Evolutionary conservation across 2,797 vertebrate species (phyloP), one percentile per base, ranked within the genome.

Genomic region (Sarcoramphus papa): DNA sequence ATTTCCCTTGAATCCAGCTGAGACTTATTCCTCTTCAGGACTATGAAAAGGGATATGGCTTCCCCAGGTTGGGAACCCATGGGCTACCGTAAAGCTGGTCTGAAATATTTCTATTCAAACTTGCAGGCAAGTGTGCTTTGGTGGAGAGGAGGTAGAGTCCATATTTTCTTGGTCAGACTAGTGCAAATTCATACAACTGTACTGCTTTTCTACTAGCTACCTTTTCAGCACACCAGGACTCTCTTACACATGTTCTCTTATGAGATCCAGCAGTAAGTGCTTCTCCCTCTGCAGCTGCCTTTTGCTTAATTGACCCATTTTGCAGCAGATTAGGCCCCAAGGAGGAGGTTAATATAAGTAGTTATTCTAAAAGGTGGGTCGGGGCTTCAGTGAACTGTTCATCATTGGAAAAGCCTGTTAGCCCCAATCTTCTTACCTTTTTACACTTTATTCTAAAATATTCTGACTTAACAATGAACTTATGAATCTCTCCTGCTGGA

Each of bases 241-340:
- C 60, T 62, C 48, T 43, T 28, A 7, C 48, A 28, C 31, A 6
- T 60, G 83, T 70, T 81, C 56, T 67, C 67, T 81, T 22, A 19
- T 22, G 41, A 85, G 17, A 31, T 45, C 67, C 83, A 51, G 80
- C 90, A 92, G 22, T n/a, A 77, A 85, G 41, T 93, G 69, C 81
- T 77, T 81, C 90, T 95, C 80, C 67, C 74, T 93, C 64, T 68
- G 35, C 35, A 80, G 86, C 78, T 95, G 81, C 78, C 78, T 84
- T 91, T 74, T 93, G 50, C 78, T 81, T 72, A 41, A 80, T 7
- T 93, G 89, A 74, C 62, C 57, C 64, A n/a, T 92, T 94, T 92
- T 81, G 86, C 78, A 80, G 78, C 75, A 89, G 63, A 91, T 75
- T 63, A 87, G 92, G 62, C 88, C 72, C 64, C 78, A 72, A 83